Conservation (phyloP, 2,113 vertebrate species). For the Eudyptes chrysolophus region DNA sequence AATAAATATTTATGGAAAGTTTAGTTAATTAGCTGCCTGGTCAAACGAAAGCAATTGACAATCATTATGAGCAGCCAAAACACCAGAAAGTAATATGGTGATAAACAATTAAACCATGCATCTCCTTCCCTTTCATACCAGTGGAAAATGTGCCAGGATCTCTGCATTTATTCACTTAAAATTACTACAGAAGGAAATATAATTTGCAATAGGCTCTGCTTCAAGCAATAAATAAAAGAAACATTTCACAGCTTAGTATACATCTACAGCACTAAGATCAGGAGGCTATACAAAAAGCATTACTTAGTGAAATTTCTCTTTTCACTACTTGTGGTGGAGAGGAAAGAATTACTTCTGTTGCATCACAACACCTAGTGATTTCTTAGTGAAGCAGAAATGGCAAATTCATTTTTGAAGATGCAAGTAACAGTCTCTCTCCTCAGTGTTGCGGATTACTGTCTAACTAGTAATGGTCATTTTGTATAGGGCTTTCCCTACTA, state of each 20-base stretch:
- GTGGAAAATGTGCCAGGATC: background rate
- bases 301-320: background rate
- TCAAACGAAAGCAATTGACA: slow-evolving; percentile 20
- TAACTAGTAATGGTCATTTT: background rate
- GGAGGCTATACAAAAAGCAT: background rate
- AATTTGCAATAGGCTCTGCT: background rate
- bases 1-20: slow-evolving; percentile 25
- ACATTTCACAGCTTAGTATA: background rate
- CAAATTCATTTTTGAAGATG: background rate
- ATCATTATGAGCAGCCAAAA: background rate
- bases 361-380: background rate
- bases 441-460: background rate
- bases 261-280: background rate
- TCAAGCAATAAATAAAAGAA: slow-evolving; percentile 24
- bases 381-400: background rate
- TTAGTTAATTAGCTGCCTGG: background rate
- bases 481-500: background rate
- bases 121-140: background rate
- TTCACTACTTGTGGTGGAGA: background rate
- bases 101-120: background rate
- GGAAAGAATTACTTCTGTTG: background rate
- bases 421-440: background rate
- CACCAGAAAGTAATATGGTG: background rate
- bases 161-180: background rate
- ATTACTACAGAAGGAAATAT: slow-evolving; percentile 4